A percentile compares a stretch with the other conserved stretches of the same genome.
phyloP scores from a whole-genome alignment of 2,888 invertebrate species.

The Laspeyria flexula region DNA sequence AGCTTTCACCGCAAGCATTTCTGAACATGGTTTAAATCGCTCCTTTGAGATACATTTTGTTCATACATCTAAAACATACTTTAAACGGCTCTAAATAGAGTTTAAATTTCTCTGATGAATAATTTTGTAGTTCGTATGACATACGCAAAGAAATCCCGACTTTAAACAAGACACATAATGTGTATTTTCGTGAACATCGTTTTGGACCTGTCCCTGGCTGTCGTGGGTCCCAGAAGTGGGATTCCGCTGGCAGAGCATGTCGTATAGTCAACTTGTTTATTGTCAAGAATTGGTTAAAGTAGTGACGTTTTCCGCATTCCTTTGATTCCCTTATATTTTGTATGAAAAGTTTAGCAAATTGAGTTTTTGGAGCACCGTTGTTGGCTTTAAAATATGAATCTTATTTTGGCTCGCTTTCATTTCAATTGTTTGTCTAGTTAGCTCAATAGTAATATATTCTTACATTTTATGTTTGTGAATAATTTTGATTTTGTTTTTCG shows the following conservation, averaged over 20 bases:
- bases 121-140: constrained; percentile 36
- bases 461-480: not conserved
- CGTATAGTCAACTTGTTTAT: constrained; percentile 66
- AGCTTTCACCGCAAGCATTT: constrained; percentile 78
- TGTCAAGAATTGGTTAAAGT: constrained; percentile 64
- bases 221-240: constrained; percentile 60
- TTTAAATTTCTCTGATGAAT: constrained; percentile 22
- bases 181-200: constrained; percentile 33
- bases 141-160: constrained; percentile 46
- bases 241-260: constrained; percentile 59
- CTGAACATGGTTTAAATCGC: constrained; percentile 76
- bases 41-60: constrained; percentile 64
- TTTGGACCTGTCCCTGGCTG: constrained; percentile 43
- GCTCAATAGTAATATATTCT: not conserved
- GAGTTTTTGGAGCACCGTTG: constrained; percentile 33
- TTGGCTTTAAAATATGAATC: constrained; percentile 5
- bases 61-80: constrained; percentile 45
- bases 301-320: constrained; percentile 50
- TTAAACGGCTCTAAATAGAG: constrained; percentile 28
- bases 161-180: constrained; percentile 43
- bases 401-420: not conserved
- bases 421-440: not conserved
- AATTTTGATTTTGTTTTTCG: not conserved
- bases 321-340: constrained; percentile 51
- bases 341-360: constrained; percentile 43